Evolutionary conservation across 2,113 vertebrate genomes (phyloP).

Genomic region (Eonycteris spelaea): DNA sequence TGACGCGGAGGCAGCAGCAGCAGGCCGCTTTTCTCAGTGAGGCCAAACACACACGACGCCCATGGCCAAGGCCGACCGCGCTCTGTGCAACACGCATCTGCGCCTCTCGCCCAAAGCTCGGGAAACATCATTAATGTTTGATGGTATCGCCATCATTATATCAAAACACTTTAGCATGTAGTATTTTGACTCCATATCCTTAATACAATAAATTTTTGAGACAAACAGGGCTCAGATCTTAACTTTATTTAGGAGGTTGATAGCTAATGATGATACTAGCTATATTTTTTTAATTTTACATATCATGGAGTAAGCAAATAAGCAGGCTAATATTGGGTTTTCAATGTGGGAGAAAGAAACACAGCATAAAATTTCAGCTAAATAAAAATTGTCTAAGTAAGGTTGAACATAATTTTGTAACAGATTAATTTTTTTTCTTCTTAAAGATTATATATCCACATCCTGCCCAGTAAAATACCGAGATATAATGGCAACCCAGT

Average conservation of each 20-base stretch:
- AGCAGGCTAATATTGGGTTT: neutral
- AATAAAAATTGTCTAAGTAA: neutral
- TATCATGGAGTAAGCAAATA: neutral
- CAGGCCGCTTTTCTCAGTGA: too few relatives aligned
- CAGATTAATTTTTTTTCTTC: neutral
- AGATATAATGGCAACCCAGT: neutral
- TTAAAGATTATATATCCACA: neutral
- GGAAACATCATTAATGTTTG: neutral
- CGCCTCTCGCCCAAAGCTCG: too few relatives aligned
- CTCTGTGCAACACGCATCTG: too few relatives aligned
- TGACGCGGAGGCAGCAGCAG: too few relatives aligned
- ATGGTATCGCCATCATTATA: neutral
- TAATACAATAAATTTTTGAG: neutral
- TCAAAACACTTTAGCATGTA: neutral
- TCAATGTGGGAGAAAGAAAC: neutral
- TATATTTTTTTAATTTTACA: neutral
- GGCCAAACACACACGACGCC: too few relatives aligned
- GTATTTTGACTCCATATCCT: neutral
- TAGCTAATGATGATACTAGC: neutral
- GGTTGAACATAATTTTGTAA: neutral
- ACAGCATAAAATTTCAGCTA: neutral
- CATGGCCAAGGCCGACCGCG: too few relatives aligned
- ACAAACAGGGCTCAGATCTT: neutral
- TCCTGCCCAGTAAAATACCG: neutral
- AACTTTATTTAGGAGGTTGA: too few relatives aligned